These are phyloP conservation scores for Manduca sexta DNA, from an alignment of 1,140 invertebrate genomes.

Conservation along the genomic window DNA sequence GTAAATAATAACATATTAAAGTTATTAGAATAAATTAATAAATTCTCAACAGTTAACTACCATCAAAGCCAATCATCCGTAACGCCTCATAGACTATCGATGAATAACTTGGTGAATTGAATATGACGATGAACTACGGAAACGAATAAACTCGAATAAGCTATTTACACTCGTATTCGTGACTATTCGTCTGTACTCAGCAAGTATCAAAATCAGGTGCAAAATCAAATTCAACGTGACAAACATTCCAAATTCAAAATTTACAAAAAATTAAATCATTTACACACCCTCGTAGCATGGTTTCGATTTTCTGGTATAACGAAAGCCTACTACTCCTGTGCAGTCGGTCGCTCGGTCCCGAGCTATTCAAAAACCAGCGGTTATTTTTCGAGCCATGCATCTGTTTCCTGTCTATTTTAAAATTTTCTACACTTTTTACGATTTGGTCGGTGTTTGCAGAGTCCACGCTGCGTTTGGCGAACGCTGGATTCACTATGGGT, in stretches of 20 bases:
- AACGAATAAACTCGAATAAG: no score
- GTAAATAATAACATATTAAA: no score
- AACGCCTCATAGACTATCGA: no score
- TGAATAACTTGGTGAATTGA: no score
- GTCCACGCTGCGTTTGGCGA: slow-evolving; percentile 73
- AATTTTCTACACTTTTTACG: slow-evolving; percentile 38
- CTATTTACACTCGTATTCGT: no score
- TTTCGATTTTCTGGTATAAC: slow-evolving; percentile 77
- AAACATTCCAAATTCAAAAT: neutral
- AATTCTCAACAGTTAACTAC: no score
- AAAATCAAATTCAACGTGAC: neutral
- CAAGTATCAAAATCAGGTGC: no score
- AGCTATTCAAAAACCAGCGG: slow-evolving; percentile 63
- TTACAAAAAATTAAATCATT: neutral
- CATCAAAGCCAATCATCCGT: no score
- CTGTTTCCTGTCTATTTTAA: slow-evolving; percentile 64
- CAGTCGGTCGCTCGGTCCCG: slow-evolving; percentile 63
- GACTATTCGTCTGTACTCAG: no score
- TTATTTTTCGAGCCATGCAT: slow-evolving; percentile 59
- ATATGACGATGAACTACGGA: no score
- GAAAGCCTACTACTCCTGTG: slow-evolving; percentile 74
- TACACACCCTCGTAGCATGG: slow-evolving; percentile 74
- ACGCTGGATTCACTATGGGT: slow-evolving; percentile 73
- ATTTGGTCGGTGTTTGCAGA: slow-evolving; percentile 9
- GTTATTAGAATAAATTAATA: no score